A percentile compares a stretch with the other conserved stretches of the same genome.
Evolutionary conservation across 2,888 invertebrate genomes (phyloP).

Genomic region (Drosophila phalerata): DNA sequence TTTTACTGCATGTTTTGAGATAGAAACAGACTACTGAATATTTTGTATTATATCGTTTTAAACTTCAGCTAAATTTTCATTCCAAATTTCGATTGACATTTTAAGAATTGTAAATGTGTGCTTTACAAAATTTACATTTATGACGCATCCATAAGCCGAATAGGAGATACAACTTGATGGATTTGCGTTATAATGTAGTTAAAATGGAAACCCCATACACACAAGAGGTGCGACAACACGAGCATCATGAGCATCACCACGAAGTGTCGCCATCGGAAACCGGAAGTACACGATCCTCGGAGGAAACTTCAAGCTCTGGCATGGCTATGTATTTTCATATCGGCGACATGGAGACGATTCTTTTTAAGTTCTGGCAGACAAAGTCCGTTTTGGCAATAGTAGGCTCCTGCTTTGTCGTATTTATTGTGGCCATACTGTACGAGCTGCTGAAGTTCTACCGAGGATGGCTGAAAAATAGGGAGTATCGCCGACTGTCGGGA

Average conservation of each 20-base stretch:
- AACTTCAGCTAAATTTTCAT: not conserved
- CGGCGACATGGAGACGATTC: slow-evolving; percentile 48
- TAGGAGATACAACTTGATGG: slow-evolving; percentile 22
- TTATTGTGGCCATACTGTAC: slow-evolving; percentile 59
- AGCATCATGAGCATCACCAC: slow-evolving; percentile 23
- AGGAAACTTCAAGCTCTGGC: not conserved
- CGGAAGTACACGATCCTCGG: not conserved
- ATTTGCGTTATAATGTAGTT: slow-evolving; percentile 20
- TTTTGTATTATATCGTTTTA: not conserved
- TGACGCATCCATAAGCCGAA: slow-evolving; percentile 13
- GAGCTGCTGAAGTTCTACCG: slow-evolving; percentile 64
- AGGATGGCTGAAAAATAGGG: slow-evolving; percentile 40
- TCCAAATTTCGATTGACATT: slow-evolving; percentile 25
- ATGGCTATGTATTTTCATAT: slow-evolving; percentile 53
- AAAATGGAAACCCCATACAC: slow-evolving; percentile 2
- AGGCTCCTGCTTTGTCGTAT: slow-evolving; percentile 54
- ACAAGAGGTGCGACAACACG: slow-evolving; percentile 20
- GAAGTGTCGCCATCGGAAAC: not conserved
- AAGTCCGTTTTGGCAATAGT: slow-evolving; percentile 14
- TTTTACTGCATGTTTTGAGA: not conserved
- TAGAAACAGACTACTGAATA: not conserved
- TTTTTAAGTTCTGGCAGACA: slow-evolving; percentile 60
- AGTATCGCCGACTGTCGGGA: slow-evolving; percentile 34
- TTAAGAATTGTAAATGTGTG: slow-evolving; percentile 16
- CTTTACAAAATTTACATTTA: slow-evolving; percentile 3